Evolutionary conservation across 2,888 invertebrate species (phyloP), one percentile per base, ranked within the genome.

Genomic region (Alcis repandata): DNA sequence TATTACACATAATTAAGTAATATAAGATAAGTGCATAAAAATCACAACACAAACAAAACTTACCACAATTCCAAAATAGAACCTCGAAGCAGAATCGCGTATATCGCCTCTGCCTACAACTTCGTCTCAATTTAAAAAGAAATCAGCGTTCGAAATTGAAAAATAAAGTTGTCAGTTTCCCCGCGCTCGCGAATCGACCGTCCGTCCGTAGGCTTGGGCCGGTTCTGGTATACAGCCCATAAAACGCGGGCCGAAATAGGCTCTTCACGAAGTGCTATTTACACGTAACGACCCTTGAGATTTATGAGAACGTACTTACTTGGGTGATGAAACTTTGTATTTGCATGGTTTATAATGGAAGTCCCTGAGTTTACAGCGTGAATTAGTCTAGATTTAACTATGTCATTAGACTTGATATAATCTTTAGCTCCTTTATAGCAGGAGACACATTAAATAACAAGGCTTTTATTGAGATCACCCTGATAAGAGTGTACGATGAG

Each of bases 211-310:
- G 78, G 78, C 80, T 69, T 79, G 76, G 83, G 84, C 83, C 85
- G 85, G 81, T 78, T 87, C 86, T 89, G 82, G 79, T 72, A 73
- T 41, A 17, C 77, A 80, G 82, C 80, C 82, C 81, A 80, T 82
- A 82, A 79, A 79, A 80, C 45, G 57, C 48, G 33, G 20, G 59
- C 38, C 71, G 63, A 79, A 80, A 80, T 77, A 83, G 77, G 76
- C 81, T 81, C 80, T 74, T 74, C 63, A 74, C 58, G 61, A 57
- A 70, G 78, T 66, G 62, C 58, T 46, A 63, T 84, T 89, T 83
- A 86, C 49, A 80, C 17, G n/a, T 17, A 11, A 78, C 82, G 84
- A 74, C 53, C 46, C 19, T 11, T 2, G 45, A 56, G 56, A 57
- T 60, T 59, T 59, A 59, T 54, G 53, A 17, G 33, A 40, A 27